Percentiles rank a stretch among this genome's conserved stretches.
Evolutionary conservation across 2,113 vertebrate genomes (phyloP).

Genomic region (Xenopus tropicalis): DNA sequence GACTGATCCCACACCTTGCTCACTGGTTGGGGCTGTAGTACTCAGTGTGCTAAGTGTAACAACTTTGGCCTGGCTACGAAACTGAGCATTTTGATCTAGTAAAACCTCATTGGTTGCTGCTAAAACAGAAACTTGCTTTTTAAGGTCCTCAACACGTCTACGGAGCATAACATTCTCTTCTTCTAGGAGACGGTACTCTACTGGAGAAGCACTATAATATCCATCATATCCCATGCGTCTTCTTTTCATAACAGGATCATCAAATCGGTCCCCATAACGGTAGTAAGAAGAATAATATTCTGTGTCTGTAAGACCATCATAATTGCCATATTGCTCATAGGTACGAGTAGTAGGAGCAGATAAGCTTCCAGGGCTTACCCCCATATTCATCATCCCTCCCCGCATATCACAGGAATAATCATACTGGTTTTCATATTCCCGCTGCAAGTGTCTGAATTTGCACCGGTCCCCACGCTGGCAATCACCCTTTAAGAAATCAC

Average conservation of each 20-base stretch:
- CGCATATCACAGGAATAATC: conserved; percentile 51
- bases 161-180: conserved; percentile 90
- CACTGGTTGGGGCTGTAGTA: conserved; percentile 78
- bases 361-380: conserved; percentile 50
- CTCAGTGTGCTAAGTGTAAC: conserved; percentile 75
- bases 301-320: conserved; percentile 76
- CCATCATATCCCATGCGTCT: conserved; percentile 71
- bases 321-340: conserved; percentile 65
- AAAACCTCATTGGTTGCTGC: conserved; percentile 94
- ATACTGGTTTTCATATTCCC: conserved; percentile 82
- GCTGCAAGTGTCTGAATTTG: conserved; percentile 90
- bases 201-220: conserved; percentile 72
- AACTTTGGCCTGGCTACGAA: conserved; percentile 92
- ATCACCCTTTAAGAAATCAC: conserved; percentile 92
- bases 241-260: conserved; percentile 82
- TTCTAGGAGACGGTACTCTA: conserved; percentile 88
- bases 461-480: conserved; percentile 93
- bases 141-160: conserved; percentile 91
- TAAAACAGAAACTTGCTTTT: conserved; percentile 92
- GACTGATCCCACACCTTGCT: conserved; percentile 87
- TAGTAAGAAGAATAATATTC: conserved; percentile 47
- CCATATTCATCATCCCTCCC: conserved; percentile 55
- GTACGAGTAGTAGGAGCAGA: conserved; percentile 65
- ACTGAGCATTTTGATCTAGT: conserved; percentile 94
- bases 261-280: conserved; percentile 63